These are phyloP conservation scores for Uria aalge DNA, from an alignment of 2,113 vertebrate genomes.

Conservation along the genomic window DNA sequence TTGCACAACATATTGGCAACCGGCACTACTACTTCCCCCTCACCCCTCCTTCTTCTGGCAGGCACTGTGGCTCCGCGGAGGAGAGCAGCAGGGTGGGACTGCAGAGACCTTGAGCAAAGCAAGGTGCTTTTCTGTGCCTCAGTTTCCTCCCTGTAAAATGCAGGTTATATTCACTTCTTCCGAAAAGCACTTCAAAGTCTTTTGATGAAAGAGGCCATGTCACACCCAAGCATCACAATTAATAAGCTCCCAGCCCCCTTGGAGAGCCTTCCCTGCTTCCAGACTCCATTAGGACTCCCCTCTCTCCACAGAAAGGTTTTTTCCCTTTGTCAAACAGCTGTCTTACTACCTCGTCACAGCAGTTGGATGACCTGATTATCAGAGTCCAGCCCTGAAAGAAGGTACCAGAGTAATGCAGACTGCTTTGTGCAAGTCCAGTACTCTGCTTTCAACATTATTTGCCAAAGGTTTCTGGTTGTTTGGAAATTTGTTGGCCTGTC, in stretches of 20 bases:
- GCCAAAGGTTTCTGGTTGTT: conserved; percentile 32
- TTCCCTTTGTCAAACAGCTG: background rate
- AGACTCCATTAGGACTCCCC: background rate
- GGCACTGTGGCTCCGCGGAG: background rate
- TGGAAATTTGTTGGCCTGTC: conserved; percentile 39
- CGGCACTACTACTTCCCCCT: rapidly evolving
- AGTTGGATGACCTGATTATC: conserved; percentile 13
- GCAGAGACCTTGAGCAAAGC: background rate
- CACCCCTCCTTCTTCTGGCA: background rate
- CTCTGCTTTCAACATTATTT: conserved; percentile 20
- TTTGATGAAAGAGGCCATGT: background rate
- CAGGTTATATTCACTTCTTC: background rate
- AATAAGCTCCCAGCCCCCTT: background rate
- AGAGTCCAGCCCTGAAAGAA: background rate
- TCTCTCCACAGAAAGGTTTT: background rate
- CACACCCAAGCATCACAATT: background rate
- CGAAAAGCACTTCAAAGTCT: background rate
- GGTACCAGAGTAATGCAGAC: background rate
- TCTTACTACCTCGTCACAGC: background rate
- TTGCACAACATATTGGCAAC: background rate
- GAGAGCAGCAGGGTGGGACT: background rate
- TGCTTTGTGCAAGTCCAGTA: background rate
- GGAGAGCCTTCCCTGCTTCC: background rate
- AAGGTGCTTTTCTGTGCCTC: background rate
- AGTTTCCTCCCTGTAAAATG: background rate